Evolutionary conservation across 2,797 vertebrate species (phyloP), one percentile per base, ranked within the genome.

Genomic region (Epinephelus coioides): DNA sequence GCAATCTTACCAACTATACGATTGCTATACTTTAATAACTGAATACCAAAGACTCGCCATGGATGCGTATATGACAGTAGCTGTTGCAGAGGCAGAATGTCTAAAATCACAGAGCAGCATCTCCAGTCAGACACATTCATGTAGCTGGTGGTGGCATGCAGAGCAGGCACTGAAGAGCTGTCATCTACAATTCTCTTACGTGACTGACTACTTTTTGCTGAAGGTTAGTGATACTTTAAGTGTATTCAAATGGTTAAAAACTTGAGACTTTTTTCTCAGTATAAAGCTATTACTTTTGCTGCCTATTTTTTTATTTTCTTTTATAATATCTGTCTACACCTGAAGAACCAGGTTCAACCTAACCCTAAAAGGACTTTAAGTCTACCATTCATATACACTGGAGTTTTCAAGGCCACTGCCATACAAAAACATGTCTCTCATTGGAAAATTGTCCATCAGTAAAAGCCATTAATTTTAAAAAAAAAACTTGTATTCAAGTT

Each of bases 391-490:
- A 8, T 14, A 25, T 46, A 8, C 34, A 21, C 14, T 62, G 46
- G 5, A 23, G 65, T 38, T 30, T 25, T 69, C 19, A 17, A 53
- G 34, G 21, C 10, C 43, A 59, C 1, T 21, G 17, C 53, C 30
- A 17, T 69, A 30, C 53, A 34, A 27, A 43, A 6, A 23, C 13
- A 8, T 1, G 11, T 46, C 14, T 18, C 10, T 47, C 18, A 51
- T 4, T 23, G 17, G 62, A 73, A 72, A 43, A 57, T 15, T 53
- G 18, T 49, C 55, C 47, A 71, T 46, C 61, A 61, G 21, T 18
- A 60, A 34, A 34, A 43, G 6, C 34, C 21, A 55, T 21, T 27
- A 0, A 10, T 50, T 74, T 56, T 53, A 47, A 1, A 30, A 30
- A 30, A 13, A 54, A 30, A 3, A 54, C 12, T 34, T 21, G 30